Evolutionary conservation across 2,888 invertebrate genomes (phyloP), one percentile per base, ranked within the genome.

Genomic region (Calliopum simillimum): DNA sequence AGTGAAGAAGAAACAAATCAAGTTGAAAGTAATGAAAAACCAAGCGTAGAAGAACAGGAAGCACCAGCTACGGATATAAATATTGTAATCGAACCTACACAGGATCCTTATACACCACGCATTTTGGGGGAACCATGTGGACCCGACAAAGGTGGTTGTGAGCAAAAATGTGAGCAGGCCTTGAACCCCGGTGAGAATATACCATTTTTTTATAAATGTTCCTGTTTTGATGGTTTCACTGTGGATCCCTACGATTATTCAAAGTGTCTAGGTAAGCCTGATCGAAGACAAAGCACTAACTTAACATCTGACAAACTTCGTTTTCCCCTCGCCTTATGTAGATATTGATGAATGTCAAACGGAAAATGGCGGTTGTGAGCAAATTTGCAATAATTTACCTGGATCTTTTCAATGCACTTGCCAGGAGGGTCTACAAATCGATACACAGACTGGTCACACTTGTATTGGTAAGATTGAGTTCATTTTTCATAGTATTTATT

Each of bases 391-490:
- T 70, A 91, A 91, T 79, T 84, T 87, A 51, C 87, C 87, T 0
- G 90, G 91, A 46, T 86, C 88, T n/a, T 89, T 87, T 77, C 85
- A 86, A 53, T 91, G 91, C 77, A 82, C 84, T 49, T 91, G 91
- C 74, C 84, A 84, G 19, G 76, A 80, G 43, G 90, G 90, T 12
- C 87, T 87, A 61, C 85, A 88, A 75, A 83, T 90, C 69, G 86
- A 87, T 51, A 80, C 80, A 1, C 81, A 75, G 1, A 82, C 87
- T 33, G 84, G 87, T 63, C 87, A 83, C 74, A 86, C 85, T 53
- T 89, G 89, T 76, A 80, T 87, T 72, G 89, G 89, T 89, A 80
- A 81, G 86, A 79, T 11, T 43, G 1, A 33, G 33, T 33, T 33
- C 2, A 33, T 4, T 6, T 33, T 33, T 33, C 3, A 8, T 12